Evolutionary conservation across 2,113 vertebrate genomes (phyloP), one percentile per base, ranked within the genome.

Genomic region (Scalopus aquaticus): DNA sequence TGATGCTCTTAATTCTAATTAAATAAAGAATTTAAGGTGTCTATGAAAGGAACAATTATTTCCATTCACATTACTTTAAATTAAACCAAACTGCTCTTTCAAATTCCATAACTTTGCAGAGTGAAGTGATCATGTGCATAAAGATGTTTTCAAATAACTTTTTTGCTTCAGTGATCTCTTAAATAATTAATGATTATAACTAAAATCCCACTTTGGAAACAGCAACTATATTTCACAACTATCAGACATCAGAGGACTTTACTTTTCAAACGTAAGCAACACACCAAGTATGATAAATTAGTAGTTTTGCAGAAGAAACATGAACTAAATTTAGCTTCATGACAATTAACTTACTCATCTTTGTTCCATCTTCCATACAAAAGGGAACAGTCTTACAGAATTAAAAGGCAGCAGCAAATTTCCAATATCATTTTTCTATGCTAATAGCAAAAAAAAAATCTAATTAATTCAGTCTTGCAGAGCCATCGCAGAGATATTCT

Each of bases 401-500:
- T 82, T 39, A 86, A 83, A 93, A 91, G 82, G 17, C 19, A 82
- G 28, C 39, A 82, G 35, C 26, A 90, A 82, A 89, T 39, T 82
- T 93, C 26, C 73, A 81, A 54, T 83, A 93, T 70, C 7, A 73
- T 90, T 83, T 92, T 94, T 93, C 30, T 88, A 42, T 81, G 26
- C 17, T 88, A 87, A 94, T 72, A 73, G 22, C 76, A 87, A 90
- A 73, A 87, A 65, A 74, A 81, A 76, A 92, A n/a, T 32, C 58
- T 79, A 96, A 95, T 90, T 96, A 92, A 88, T 96, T 92, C 62
- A 93, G 49, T 49, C 46, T 73, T 74, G 8, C 15, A 74, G 77
- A 92, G 78, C 11, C 58, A 58, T 78, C 42, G 87, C n/a, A 88
- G 54, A 90, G 58, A 88, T 46, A 91, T 78, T 88, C 54, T 64